phyloP scores from a whole-genome alignment of 2,797 vertebrate species.

The Parauchenoglanis ngamensis region DNA sequence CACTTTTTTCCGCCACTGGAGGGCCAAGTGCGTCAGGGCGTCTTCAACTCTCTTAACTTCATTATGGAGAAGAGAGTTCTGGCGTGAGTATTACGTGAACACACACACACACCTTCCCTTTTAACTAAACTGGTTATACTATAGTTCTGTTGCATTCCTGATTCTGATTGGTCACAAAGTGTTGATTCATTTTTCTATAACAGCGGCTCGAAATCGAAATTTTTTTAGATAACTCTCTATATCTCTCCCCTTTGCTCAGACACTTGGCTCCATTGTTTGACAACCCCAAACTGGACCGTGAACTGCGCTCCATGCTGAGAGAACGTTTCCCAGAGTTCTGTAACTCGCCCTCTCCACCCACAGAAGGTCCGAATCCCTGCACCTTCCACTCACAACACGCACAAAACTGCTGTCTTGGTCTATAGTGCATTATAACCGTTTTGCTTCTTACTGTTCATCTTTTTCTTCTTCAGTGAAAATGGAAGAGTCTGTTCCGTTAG shows the following conservation, averaged over 20 bases:
- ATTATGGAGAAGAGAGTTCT: constrained; percentile 98
- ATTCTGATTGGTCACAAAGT: background rate
- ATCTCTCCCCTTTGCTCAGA: constrained; percentile 63
- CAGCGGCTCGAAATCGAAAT: background rate
- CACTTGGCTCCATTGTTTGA: constrained; percentile 94
- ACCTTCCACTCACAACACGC: background rate
- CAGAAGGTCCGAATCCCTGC: constrained; percentile 79
- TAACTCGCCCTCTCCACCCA: constrained; percentile 88
- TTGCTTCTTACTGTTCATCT: background rate
- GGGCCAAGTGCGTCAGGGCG: constrained; percentile 88
- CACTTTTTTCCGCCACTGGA: constrained; percentile 93
- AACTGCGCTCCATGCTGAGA: constrained; percentile 91
- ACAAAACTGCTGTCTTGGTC: background rate
- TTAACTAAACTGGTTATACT: background rate
- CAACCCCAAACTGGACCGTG: constrained; percentile 95
- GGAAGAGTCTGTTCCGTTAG: constrained; percentile 86
- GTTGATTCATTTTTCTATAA: background rate
- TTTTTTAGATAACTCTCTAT: too few species aligned
- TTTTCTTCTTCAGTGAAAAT: constrained; percentile 79
- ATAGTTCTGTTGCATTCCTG: too few species aligned
- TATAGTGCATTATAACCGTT: background rate
- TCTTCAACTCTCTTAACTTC: constrained; percentile 94
- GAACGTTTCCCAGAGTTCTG: constrained; percentile 97
- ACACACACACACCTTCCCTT: background rate
- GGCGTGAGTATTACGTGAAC: constrained; percentile 81